A percentile compares a stretch with the other conserved stretches of the same genome.
These are phyloP conservation scores for Nasonia oneida DNA, from an alignment of 2,888 invertebrate genomes.

Conservation along the genomic window DNA sequence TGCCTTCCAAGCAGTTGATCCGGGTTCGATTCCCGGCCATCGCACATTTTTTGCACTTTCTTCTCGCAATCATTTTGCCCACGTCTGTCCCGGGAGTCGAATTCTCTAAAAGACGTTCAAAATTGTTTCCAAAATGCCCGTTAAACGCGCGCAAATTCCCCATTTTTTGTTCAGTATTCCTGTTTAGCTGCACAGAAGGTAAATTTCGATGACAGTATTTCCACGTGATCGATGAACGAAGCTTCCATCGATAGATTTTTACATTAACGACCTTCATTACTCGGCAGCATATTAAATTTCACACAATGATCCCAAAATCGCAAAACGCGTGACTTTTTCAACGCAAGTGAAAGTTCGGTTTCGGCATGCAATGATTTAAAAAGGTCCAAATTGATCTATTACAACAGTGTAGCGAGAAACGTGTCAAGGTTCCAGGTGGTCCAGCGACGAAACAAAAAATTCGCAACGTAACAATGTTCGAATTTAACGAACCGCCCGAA, in stretches of 20 bases:
- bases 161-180: too few relatives aligned
- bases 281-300: not conserved
- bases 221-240: not conserved
- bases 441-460: not conserved
- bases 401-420: constrained; percentile 23
- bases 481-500: constrained; percentile 12
- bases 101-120: not conserved
- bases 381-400: constrained; percentile 18
- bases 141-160: not conserved
- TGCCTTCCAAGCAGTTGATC: constrained; percentile 79
- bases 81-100: not conserved
- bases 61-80: not conserved
- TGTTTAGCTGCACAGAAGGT: too few relatives aligned
- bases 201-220: too few relatives aligned
- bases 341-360: constrained; percentile 24
- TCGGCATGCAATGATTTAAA: not conserved
- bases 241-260: not conserved
- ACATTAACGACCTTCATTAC: not conserved
- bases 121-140: not conserved
- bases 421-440: constrained; percentile 38
- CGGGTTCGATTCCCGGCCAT: constrained; percentile 79
- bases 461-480: not conserved
- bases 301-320: not conserved
- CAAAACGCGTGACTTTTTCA: not conserved
- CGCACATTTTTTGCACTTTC: constrained; percentile 68